phyloP scores from a whole-genome alignment of 2,113 vertebrate genomes.

The Buteo buteo region DNA sequence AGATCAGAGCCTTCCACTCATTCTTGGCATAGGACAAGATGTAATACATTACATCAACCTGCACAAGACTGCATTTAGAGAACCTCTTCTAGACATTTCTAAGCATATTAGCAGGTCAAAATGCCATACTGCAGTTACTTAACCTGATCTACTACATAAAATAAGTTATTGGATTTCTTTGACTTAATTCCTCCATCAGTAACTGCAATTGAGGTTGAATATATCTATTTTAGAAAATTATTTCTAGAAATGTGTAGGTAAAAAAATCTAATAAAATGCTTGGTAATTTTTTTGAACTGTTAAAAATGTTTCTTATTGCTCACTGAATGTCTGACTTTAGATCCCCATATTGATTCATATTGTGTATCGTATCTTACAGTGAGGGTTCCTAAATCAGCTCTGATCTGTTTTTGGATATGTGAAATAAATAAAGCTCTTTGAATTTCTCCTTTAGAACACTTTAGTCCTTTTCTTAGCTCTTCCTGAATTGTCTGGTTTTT shows the following conservation, averaged over 20 bases:
- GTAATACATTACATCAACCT: neutral
- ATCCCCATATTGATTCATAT: neutral
- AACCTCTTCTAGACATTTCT: neutral
- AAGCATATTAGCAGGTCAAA: neutral
- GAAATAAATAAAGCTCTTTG: neutral
- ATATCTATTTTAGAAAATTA: neutral
- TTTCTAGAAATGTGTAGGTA: neutral
- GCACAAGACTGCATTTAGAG: neutral
- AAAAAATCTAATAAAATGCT: neutral
- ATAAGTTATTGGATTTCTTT: neutral
- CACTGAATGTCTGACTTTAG: neutral
- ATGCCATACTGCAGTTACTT: neutral
- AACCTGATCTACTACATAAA: neutral
- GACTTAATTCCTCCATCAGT: neutral
- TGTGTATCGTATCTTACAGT: neutral
- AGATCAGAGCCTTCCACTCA: neutral
- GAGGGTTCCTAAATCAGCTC: neutral
- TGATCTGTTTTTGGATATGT: neutral
- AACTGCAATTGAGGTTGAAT: neutral
- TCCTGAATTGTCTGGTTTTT: neutral
- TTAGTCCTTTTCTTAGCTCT: neutral
- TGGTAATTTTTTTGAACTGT: neutral
- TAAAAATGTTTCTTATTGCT: neutral
- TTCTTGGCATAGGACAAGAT: neutral
- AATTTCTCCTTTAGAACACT: neutral